phyloP scores from a whole-genome alignment of 2,113 vertebrate species.

The Heterocephalus glaber region DNA sequence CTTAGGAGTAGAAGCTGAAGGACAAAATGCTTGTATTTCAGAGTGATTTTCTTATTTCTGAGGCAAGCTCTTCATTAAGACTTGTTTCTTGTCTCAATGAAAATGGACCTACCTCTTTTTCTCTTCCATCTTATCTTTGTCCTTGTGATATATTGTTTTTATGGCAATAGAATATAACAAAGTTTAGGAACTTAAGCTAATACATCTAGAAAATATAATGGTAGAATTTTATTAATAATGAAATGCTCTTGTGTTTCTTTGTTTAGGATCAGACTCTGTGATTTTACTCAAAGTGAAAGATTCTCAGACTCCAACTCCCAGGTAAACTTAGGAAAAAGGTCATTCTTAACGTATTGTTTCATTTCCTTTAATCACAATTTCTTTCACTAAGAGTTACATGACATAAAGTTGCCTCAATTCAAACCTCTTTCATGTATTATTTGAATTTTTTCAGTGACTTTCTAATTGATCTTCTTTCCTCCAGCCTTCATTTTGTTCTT shows the following conservation, averaged over 20 bases:
- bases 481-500: not conserved
- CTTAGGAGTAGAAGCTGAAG: not conserved
- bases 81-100: not conserved
- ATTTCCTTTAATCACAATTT: not conserved
- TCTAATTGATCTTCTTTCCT: not conserved
- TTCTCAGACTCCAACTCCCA: conserved; percentile 87
- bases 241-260: conserved; percentile 75
- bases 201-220: not conserved
- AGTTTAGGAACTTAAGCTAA: conserved; percentile 39
- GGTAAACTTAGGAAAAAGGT: conserved; percentile 84
- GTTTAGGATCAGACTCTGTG: conserved; percentile 91
- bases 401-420: conserved; percentile 4
- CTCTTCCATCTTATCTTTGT: conserved; percentile 40
- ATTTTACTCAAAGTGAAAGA: conserved; percentile 94
- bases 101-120: not conserved
- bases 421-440: conserved; percentile 5
- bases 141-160: conserved; percentile 31
- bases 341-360: conserved; percentile 45
- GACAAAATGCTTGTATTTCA: not conserved
- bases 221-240: conserved; percentile 64
- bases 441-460: conserved; percentile 50
- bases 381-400: conserved; percentile 45
- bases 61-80: not conserved
- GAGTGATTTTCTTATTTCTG: not conserved
- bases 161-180: not conserved